phyloP scores from a whole-genome alignment of 2,888 invertebrate species.

The Agrotis clavis region DNA sequence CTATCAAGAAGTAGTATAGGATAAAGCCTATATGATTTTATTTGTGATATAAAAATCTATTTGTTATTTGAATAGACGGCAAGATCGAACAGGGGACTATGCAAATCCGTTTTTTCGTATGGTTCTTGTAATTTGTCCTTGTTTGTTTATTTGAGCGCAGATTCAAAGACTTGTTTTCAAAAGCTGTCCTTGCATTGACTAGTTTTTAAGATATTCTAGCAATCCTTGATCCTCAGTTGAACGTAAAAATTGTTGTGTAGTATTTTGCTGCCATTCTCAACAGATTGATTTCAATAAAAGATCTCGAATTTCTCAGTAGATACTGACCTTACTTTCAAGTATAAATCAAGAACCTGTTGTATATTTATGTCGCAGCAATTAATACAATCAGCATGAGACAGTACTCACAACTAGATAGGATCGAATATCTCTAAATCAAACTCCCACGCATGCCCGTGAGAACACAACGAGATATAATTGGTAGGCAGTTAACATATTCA shows the following conservation, averaged over 20 bases:
- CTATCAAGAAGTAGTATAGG: no score
- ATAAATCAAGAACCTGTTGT: slow-evolving; percentile 19
- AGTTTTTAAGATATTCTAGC: not conserved
- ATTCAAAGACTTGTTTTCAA: slow-evolving; percentile 11
- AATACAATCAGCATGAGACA: slow-evolving; percentile 27
- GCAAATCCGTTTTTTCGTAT: not conserved
- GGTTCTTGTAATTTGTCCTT: not conserved
- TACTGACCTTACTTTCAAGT: slow-evolving; percentile 28
- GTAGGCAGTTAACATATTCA: slow-evolving; percentile 68
- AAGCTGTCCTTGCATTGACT: not conserved
- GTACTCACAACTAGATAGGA: slow-evolving; percentile 34
- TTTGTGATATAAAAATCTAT: not conserved
- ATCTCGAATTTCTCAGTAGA: slow-evolving; percentile 7
- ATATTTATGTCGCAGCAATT: slow-evolving; percentile 33
- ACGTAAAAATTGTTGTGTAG: not conserved
- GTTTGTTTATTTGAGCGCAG: slow-evolving; percentile 1
- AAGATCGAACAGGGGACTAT: not conserved
- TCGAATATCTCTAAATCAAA: slow-evolving; percentile 44
- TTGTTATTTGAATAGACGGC: not conserved
- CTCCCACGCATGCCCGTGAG: slow-evolving; percentile 58
- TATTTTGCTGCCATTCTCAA: not conserved
- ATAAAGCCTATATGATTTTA: no score
- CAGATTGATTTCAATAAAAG: not conserved
- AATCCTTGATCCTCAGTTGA: not conserved
- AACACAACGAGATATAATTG: slow-evolving; percentile 61